Percentiles rank a stretch among this genome's conserved stretches.
Conservation (phyloP, 2,113 vertebrate genomes). For the Macrotus californicus region DNA sequence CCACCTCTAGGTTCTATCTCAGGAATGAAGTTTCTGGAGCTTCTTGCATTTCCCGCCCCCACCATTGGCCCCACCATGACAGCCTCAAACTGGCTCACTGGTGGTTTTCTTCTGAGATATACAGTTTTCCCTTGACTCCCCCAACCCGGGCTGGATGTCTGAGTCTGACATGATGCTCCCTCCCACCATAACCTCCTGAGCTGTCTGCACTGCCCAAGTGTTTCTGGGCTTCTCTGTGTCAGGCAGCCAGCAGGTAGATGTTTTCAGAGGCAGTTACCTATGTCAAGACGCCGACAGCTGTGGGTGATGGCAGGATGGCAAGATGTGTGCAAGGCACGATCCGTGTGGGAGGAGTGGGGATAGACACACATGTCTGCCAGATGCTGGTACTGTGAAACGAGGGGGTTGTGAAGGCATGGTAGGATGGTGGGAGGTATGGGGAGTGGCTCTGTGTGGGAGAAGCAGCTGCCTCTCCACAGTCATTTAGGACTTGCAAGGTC, state of each 20-base stretch:
- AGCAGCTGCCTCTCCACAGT: slow-evolving; percentile 44
- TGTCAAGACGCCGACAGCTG: not conserved
- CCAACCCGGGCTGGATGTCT: not conserved
- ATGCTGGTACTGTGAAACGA: slow-evolving; percentile 35
- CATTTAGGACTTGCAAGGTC: not conserved
- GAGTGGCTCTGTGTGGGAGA: not conserved
- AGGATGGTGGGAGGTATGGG: not conserved
- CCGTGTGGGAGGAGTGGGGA: not conserved
- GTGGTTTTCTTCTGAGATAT: not conserved
- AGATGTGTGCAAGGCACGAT: slow-evolving; percentile 60
- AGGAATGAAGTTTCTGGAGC: not conserved
- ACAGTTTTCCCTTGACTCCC: not conserved
- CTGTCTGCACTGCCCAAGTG: not conserved
- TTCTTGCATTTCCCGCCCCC: not conserved
- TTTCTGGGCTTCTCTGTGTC: not conserved
- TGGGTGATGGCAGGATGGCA: slow-evolving; percentile 29
- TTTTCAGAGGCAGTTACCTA: slow-evolving; percentile 3
- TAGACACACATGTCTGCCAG: slow-evolving; percentile 56
- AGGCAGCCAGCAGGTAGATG: not conserved
- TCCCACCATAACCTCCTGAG: not conserved
- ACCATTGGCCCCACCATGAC: not conserved
- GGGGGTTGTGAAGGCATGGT: not conserved
- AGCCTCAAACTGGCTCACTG: not conserved
- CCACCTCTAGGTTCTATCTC: not conserved
- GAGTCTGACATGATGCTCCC: not conserved